These are phyloP conservation scores for Esox niger DNA, from an alignment of 2,113 vertebrate species.

Conservation along the genomic window DNA sequence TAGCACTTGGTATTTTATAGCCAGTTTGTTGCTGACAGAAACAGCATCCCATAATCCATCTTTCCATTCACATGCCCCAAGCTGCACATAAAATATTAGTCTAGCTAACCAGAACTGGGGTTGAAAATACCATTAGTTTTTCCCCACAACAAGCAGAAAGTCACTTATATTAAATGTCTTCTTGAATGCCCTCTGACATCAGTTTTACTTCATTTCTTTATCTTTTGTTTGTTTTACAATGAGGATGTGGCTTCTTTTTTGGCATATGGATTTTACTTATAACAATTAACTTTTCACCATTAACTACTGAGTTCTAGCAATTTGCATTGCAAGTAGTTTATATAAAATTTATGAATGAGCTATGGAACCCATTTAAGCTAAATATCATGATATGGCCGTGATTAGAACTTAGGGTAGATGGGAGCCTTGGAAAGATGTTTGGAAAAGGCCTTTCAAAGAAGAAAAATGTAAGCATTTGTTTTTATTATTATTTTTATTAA, in stretches of 20 bases:
- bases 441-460: no score
- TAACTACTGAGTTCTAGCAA: no score
- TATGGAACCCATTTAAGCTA: no score
- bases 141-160: conserved; percentile 19
- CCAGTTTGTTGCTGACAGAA: conserved; percentile 70
- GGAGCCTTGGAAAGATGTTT: no score
- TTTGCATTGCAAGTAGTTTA: no score
- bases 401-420: no score
- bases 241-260: conserved; percentile 10
- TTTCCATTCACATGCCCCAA: conserved; percentile 64
- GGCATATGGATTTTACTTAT: conserved; percentile 15
- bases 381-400: no score
- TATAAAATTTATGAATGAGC: no score
- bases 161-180: conserved; percentile 42
- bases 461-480: no score
- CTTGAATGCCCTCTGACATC: conserved; percentile 46
- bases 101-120: conserved; percentile 54
- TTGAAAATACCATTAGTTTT: conserved; percentile 56
- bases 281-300: neutral
- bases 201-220: neutral
- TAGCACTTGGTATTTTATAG: conserved; percentile 64
- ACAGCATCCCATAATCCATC: conserved; percentile 64
- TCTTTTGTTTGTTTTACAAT: conserved; percentile 17
- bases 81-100: conserved; percentile 61
- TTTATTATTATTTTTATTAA: no score